Conservation (phyloP, 2,797 vertebrate species). For the Centropyge bicolor region DNA sequence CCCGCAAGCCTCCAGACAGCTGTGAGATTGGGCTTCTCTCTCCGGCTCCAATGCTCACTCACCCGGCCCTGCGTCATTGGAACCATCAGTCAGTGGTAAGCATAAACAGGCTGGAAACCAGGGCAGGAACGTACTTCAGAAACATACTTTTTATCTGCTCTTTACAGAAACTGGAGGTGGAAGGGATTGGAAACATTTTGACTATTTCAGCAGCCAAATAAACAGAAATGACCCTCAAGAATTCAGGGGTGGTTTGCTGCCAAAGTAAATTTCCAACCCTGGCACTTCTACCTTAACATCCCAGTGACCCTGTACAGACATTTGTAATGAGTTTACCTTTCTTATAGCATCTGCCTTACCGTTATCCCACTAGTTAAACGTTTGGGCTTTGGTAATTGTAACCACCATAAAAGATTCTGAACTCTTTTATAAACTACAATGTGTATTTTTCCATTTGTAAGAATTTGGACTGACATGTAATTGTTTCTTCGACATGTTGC, state of each 20-base stretch:
- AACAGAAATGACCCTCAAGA: slow-evolving; percentile 19
- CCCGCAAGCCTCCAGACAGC: slow-evolving; percentile 65
- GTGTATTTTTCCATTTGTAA: background rate
- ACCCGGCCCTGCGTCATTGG: slow-evolving; percentile 35
- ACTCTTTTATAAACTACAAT: background rate
- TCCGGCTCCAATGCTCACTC: slow-evolving; percentile 36
- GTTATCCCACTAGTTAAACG: background rate
- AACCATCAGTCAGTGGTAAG: slow-evolving; percentile 54
- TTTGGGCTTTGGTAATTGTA: background rate
- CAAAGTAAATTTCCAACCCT: slow-evolving; percentile 22
- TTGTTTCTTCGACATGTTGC: background rate
- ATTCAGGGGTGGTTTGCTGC: slow-evolving; percentile 18
- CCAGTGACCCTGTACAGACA: background rate
- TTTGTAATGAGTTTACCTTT: background rate
- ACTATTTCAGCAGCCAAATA: slow-evolving; percentile 12
- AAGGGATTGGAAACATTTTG: background rate
- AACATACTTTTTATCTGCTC: slow-evolving; percentile 19
- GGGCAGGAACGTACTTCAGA: slow-evolving; percentile 7
- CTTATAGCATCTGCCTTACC: background rate
- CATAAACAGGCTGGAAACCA: slow-evolving; percentile 47
- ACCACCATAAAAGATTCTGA: background rate
- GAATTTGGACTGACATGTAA: background rate
- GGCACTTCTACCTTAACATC: background rate
- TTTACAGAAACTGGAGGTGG: slow-evolving; percentile 25
- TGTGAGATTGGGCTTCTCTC: slow-evolving; percentile 66